Evolutionary conservation across 2,888 invertebrate species (phyloP).

Genomic region (Ypsolopha sequella): DNA sequence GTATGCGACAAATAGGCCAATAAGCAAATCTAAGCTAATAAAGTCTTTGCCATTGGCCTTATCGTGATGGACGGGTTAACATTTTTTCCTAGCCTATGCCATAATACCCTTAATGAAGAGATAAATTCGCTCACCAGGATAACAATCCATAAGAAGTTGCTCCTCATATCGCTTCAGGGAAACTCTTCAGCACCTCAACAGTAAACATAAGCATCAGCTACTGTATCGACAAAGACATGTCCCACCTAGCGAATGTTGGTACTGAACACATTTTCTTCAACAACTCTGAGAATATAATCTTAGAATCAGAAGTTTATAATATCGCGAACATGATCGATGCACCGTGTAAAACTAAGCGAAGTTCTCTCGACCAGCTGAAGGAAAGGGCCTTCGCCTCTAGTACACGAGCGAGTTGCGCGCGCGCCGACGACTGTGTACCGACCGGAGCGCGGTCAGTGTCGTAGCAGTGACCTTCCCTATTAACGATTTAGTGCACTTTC

Average conservation of each 20-base stretch:
- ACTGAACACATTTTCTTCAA: constrained; percentile 40
- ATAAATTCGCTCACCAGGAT: constrained; percentile 39
- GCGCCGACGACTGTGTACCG: constrained; percentile 31
- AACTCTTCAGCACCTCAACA: constrained; percentile 30
- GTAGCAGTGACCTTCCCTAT: constrained; percentile 60
- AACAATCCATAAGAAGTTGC: constrained; percentile 49
- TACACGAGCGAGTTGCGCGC: constrained; percentile 63
- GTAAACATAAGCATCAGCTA: constrained; percentile 31
- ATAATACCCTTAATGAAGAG: too few species aligned
- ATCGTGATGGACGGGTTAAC: too few species aligned
- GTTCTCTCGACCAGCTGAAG: constrained; percentile 36
- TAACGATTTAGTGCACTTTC: constrained; percentile 67
- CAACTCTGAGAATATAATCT: constrained; percentile 5
- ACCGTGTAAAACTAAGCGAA: constrained; percentile 59
- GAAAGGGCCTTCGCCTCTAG: constrained; percentile 59
- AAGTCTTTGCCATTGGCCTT: too few species aligned
- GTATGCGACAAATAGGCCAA: too few species aligned
- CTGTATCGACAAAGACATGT: constrained; percentile 64
- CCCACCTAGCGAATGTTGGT: constrained; percentile 47
- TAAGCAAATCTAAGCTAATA: too few species aligned
- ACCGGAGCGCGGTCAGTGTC: constrained; percentile 8
- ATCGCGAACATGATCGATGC: constrained; percentile 13
- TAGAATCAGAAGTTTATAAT: background rate
- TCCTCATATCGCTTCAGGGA: constrained; percentile 52
- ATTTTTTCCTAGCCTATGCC: too few species aligned